Conservation (phyloP, 2,888 invertebrate species). For the Hydraecia micacea region DNA sequence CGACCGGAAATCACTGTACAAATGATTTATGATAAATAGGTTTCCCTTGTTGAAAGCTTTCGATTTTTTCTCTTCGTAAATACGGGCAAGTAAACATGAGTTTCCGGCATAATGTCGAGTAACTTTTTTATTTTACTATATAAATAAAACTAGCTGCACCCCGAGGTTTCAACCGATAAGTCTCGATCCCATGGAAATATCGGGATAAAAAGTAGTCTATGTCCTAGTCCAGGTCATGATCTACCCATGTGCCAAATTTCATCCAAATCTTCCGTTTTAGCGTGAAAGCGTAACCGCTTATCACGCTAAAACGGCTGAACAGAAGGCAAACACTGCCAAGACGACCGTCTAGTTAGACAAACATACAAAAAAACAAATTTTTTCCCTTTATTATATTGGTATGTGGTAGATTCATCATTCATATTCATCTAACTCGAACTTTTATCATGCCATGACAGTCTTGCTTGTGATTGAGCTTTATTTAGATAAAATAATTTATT, state of each 20-base stretch:
- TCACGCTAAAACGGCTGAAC: too few species aligned
- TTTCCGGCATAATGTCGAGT: constrained; percentile 11
- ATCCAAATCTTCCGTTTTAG: background rate
- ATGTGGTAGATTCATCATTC: constrained; percentile 6
- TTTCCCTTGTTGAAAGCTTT: constrained; percentile 42
- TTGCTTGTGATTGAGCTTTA: background rate
- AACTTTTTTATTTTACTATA: constrained; percentile 9
- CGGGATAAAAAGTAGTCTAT: background rate
- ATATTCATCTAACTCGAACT: constrained; percentile 11
- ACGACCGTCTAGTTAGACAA: background rate
- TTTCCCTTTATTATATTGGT: background rate
- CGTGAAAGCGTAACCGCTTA: too few species aligned
- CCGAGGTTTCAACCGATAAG: background rate
- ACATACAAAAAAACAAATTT: background rate
- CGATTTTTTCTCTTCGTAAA: constrained; percentile 26
- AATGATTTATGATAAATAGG: constrained; percentile 42
- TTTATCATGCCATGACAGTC: background rate
- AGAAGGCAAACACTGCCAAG: too few species aligned
- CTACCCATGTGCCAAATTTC: background rate
- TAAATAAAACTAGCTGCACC: constrained; percentile 4
- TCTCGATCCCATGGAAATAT: background rate
- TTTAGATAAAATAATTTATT: background rate
- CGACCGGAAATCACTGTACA: constrained; percentile 29
- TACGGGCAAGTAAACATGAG: constrained; percentile 15
- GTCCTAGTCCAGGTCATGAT: too few species aligned